These are phyloP conservation scores for Pholis gunnellus DNA, from an alignment of 2,113 vertebrate species.

Conservation along the genomic window DNA sequence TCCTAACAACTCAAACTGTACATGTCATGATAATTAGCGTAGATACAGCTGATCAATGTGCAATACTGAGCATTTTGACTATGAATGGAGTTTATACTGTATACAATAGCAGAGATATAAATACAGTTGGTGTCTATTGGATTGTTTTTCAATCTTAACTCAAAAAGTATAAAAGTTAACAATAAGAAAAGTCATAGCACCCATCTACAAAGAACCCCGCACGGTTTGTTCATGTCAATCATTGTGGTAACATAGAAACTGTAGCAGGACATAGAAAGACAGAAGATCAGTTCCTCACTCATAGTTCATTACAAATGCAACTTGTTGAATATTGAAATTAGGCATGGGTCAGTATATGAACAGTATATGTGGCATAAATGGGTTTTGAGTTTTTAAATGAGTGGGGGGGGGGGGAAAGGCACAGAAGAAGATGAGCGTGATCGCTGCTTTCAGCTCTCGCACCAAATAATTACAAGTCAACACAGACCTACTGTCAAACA, in stretches of 20 bases:
- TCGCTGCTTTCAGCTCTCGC: conserved; percentile 24
- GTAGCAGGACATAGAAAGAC: conserved; percentile 50
- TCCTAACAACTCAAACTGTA: conserved; percentile 56
- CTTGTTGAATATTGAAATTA: conserved; percentile 58
- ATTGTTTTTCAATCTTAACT: conserved; percentile 66
- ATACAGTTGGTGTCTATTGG: conserved; percentile 65
- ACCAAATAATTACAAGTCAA: conserved; percentile 64
- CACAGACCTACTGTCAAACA: conserved; percentile 66
- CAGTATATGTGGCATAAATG: conserved; percentile 61
- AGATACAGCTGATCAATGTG: conserved; percentile 38
- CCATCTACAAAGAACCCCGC: conserved; percentile 61
- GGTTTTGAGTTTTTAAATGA: conserved; percentile 24
- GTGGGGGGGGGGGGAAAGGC: conserved; percentile 50
- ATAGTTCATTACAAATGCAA: conserved; percentile 59
- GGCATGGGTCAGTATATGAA: conserved; percentile 56
- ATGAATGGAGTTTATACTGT: conserved; percentile 52
- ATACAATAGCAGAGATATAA: conserved; percentile 67
- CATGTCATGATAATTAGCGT: conserved; percentile 37
- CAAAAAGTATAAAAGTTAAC: conserved; percentile 76
- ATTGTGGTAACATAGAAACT: conserved; percentile 26
- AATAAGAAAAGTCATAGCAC: conserved; percentile 74
- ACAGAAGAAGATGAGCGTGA: conserved; percentile 41
- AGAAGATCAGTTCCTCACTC: conserved; percentile 41
- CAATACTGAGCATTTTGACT: conserved; percentile 50
- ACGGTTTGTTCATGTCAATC: conserved; percentile 40